phyloP scores from a whole-genome alignment of 1,140 invertebrate genomes.

The Rhyzopertha dominica region DNA sequence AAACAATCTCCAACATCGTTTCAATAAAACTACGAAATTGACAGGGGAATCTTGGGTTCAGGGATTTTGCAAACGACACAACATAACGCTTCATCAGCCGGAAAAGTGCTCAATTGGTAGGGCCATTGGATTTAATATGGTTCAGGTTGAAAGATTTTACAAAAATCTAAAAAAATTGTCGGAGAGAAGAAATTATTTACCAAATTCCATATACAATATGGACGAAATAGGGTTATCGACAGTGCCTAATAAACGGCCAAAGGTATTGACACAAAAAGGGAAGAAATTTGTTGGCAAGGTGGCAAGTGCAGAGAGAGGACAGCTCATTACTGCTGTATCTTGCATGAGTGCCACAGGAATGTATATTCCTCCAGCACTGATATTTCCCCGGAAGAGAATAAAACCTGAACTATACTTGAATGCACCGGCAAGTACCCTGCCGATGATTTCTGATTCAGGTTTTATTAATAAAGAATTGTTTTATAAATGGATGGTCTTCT shows the following conservation, averaged over 20 bases:
- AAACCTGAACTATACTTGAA: constrained; percentile 6
- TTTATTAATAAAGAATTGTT: constrained; percentile 12
- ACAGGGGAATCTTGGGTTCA: not conserved
- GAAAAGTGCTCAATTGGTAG: constrained; percentile 2
- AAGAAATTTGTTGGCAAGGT: constrained; percentile 39
- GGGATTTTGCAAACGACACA: too few relatives aligned
- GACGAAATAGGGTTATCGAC: constrained; percentile 42
- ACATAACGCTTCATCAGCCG: constrained; percentile 1
- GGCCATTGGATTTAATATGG: constrained; percentile 27
- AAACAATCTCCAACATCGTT: not conserved
- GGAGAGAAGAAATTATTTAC: constrained; percentile 23
- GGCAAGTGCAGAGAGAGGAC: constrained; percentile 36
- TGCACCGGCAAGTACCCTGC: constrained; percentile 2
- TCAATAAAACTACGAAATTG: not conserved
- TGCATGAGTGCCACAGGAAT: constrained; percentile 11
- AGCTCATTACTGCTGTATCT: constrained; percentile 9
- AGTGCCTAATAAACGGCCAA: constrained; percentile 35
- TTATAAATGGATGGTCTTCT: constrained; percentile 9
- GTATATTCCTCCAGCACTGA: constrained; percentile 19
- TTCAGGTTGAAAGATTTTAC: constrained; percentile 23
- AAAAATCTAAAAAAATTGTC: constrained; percentile 14
- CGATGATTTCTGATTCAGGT: constrained; percentile 8
- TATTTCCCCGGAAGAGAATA: constrained; percentile 42
- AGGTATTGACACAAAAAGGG: constrained; percentile 34
- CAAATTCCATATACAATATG: constrained; percentile 35